phyloP scores from a whole-genome alignment of 2,113 vertebrate species.

The Todiramphus saurophagus region DNA sequence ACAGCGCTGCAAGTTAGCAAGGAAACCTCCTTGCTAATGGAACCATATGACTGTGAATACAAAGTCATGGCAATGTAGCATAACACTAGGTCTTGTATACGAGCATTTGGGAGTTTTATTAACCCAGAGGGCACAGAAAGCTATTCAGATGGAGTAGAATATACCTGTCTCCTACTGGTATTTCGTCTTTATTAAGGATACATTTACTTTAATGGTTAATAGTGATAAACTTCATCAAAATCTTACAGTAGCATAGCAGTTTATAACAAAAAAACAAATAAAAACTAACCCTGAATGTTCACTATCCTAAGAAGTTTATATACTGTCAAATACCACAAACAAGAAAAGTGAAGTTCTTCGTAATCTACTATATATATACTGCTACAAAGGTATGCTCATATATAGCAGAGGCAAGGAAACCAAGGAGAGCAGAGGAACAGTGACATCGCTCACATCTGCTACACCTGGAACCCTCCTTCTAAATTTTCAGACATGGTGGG shows the following conservation, averaged over 20 bases:
- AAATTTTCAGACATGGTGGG: background rate
- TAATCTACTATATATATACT: background rate
- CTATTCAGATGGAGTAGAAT: background rate
- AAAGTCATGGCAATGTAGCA: background rate
- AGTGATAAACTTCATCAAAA: background rate
- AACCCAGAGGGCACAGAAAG: background rate
- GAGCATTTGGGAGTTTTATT: background rate
- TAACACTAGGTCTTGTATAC: background rate
- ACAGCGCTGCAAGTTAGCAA: background rate
- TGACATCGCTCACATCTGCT: background rate
- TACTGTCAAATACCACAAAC: background rate
- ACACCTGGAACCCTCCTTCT: background rate
- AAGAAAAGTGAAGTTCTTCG: background rate
- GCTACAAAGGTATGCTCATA: background rate
- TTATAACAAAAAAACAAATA: background rate
- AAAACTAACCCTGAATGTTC: background rate
- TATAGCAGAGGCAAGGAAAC: background rate
- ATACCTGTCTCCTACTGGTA: background rate
- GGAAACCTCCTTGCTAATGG: fast-evolving
- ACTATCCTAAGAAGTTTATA: background rate
- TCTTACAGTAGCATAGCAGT: background rate
- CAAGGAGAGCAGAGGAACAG: background rate
- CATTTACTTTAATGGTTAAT: background rate
- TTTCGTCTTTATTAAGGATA: background rate
- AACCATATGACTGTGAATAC: background rate